Conservation (phyloP, 2,797 vertebrate genomes). For the Anguilla pacifica region DNA sequence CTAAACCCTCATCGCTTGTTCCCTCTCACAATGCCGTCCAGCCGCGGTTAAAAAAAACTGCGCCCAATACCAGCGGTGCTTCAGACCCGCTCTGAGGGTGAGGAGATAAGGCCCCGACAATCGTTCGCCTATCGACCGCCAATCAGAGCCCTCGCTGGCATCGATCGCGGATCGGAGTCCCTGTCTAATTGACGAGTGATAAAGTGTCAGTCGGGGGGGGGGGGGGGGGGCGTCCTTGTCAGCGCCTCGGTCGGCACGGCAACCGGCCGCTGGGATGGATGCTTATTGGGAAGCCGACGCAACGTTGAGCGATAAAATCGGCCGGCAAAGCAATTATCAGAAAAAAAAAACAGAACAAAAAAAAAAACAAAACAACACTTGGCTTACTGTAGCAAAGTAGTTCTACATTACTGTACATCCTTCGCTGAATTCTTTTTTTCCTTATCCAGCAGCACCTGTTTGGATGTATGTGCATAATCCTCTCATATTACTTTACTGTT, state of each 20-base stretch:
- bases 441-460: too few relatives aligned
- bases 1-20: conserved; percentile 39
- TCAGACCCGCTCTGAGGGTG: conserved; percentile 35
- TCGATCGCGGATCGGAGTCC: conserved; percentile 44
- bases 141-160: conserved; percentile 36
- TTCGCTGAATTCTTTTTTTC: too few relatives aligned
- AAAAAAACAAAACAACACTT: too few relatives aligned
- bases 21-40: conserved; percentile 39
- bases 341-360: background rate
- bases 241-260: background rate
- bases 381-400: too few relatives aligned
- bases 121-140: conserved; percentile 48
- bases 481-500: background rate
- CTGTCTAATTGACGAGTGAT: conserved; percentile 12
- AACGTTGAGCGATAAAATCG: background rate
- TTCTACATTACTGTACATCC: too few relatives aligned
- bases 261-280: background rate
- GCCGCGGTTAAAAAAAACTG: conserved; percentile 25
- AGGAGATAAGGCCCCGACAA: conserved; percentile 53
- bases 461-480: too few relatives aligned
- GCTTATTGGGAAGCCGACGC: background rate
- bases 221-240: conserved; percentile 9
- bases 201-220: conserved; percentile 19
- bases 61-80: conserved; percentile 29
- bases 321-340: background rate